Base-by-base conservation (phyloP, 1,140 invertebrate genomes). In the Trachelipus rathkii region DNA sequence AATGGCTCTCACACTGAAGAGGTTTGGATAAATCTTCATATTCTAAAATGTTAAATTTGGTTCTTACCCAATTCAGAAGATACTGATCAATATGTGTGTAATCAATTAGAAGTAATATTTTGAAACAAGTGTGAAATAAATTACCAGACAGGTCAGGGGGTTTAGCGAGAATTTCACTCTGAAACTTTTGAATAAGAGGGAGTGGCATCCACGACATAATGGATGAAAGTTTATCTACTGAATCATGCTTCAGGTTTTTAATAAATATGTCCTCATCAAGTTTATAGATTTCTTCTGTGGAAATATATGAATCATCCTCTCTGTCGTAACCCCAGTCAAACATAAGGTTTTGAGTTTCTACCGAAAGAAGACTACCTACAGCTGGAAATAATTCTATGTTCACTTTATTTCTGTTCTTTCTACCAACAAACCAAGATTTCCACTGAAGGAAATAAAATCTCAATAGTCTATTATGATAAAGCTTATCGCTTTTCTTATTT, bases 291-390 rank as follows among this genome's bases (percentile, higher is more conserved):
- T 77, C 53, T 5, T 68, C n/a, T 19, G 67, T 67, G 13, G 75
- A 71, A n/a, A 74, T 74, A 44, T 79, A 71, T 10, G 67, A 46
- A 6, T 33, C 7, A 4, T 21, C 23, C n/a, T 44, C 70, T 68
- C 78, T 76, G 4, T 60, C n/a, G 66, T 79, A 77, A 43, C 78
- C 78, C 78, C 78, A 79, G 23, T 72, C 72, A 44, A 79, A 74
- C n/a, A 72, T 50, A 24, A 74, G 33, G 66, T 74, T 77, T 53
- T 79, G 78, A 23, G 76, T 44, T 6, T 15, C 10, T n/a, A 76
- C 46, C 45, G 72, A 44, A 10, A 77, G 68, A 7, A 71, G 45
- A 9, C 74, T 76, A 19, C 75, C 69, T n/a, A 21, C 21, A 7
- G 78, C 78, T 4, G 78, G 78, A 45, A 79, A 79, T 10, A 72